Evolutionary conservation across 2,797 vertebrate species (phyloP), one percentile per base, ranked within the genome.

Genomic region (Anguilla marmorata): DNA sequence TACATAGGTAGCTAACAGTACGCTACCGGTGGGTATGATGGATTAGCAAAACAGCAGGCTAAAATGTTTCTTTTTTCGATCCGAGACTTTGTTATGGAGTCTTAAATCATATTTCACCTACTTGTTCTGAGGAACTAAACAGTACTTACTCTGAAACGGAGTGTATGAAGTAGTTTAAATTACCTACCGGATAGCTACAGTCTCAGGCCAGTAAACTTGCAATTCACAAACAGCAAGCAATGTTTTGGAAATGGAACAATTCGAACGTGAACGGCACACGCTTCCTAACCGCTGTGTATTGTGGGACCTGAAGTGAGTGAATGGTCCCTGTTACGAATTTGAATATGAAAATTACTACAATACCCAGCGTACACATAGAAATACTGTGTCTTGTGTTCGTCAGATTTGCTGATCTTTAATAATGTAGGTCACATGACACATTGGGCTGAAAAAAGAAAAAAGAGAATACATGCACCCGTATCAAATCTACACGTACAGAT

Each of bases 191-290:
- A 33, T 21, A 74, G 48, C 16, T 33, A 1, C 60, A 54, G 66
- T n/a, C 85, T 54, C 85, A 85, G 45, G 79, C 45, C 79, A 82
- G 79, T 45, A 82, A 82, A 6, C 45, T n/a, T 37, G 3, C 8
- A n/a, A 72, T 74, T 41, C 1, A 72, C 54, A 21, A 54, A n/a
- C 79, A 19, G 1, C 27, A 54, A 74, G 79, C 48, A 30, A 63
- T 90, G 86, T 90, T 91, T 91, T 89, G 86, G 89, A 89, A 90
- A 83, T 41, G 37, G 85, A 89, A 80, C 86, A 85, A 33, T 50
- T 14, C 16, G 86, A 56, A n/a, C 86, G 66, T 87, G 88, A 88
- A 87, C 41, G 6, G 16, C 60, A 87, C 86, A 41, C 56, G 83
- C 79, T 52, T 66, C 1, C 12, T 16, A 60, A 4, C 33, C 86